Base-by-base conservation (phyloP, 2,888 invertebrate genomes). In the Tenthredo mesomela region DNA sequence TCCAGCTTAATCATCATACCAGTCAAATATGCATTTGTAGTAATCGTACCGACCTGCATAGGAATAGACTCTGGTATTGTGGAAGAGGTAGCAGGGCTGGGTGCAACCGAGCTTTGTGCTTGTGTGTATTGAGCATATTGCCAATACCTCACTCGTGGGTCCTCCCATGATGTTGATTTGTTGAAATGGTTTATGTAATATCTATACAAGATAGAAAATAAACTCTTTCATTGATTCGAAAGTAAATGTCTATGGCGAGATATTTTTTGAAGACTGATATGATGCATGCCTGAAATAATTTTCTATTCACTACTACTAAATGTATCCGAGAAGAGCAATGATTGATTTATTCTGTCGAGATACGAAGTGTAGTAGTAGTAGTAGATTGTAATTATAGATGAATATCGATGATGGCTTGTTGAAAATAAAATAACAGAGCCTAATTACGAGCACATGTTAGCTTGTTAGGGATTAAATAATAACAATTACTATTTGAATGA, bases 101-200 rank as follows among this genome's bases (percentile, higher is more conserved):
- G 89, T 84, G 91, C 88, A 77, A 90, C 90, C 25, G 92, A 91
- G 87, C 90, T 93, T 85, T 91, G 93, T 40, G 91, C 90, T 85
- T 91, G 92, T 21, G 90, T 87, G 86, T 93, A 91, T 86, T 92
- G 92, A 87, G 92, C 89, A 86, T 92, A 93, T 85, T 93, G 93
- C 93, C 94, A 94, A 89, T 95, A 95, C 86, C 95, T 94, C 84
- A 94, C 93, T 88, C 97, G 94, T 21, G 97, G 97, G 94, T 97
- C 97, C 90, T 97, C 96, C 95, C 97, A 96, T 89, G 96, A 96
- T 88, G 97, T 97, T 70, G 95, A 95, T 93, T 96, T 96, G 80
- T 95, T 96, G 86, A 95, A 94, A 91, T 96, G 96, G 93, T 97
- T 96, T 88, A 97, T 95, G 91, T 96, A 97, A 93, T 97, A 97